Conservation (phyloP, 1,140 invertebrate species). For the Cydia fagiglandana region DNA sequence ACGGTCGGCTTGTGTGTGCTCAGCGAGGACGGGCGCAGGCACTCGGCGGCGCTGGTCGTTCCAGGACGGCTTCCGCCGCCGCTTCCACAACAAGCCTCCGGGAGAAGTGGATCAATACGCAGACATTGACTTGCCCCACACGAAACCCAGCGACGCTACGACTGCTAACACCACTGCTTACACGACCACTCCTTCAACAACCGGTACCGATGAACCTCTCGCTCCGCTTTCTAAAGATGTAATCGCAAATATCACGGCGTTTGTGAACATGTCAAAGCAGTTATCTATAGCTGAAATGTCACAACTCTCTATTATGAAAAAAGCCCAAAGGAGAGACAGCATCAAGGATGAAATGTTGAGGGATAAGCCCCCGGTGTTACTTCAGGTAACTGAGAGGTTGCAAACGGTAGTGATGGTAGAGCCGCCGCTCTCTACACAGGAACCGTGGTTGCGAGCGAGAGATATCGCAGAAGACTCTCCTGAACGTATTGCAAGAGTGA, state of each 20-base stretch:
- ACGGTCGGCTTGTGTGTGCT: slow-evolving; percentile 61
- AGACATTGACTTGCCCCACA: background rate
- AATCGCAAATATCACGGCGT: background rate
- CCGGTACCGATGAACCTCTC: background rate
- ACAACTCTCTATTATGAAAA: slow-evolving; percentile 61
- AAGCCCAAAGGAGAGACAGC: slow-evolving; percentile 56
- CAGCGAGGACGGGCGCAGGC: slow-evolving; percentile 45
- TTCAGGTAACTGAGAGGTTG: slow-evolving; percentile 60
- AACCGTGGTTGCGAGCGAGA: slow-evolving; percentile 42
- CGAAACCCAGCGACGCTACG: background rate
- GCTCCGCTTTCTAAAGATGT: background rate
- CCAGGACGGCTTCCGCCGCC: slow-evolving; percentile 3
- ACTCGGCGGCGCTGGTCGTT: slow-evolving; percentile 34
- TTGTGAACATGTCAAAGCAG: background rate
- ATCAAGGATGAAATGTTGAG: slow-evolving; percentile 39
- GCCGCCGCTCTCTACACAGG: slow-evolving; percentile 35
- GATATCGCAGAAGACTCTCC: slow-evolving; percentile 52
- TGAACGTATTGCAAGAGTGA: slow-evolving; percentile 47
- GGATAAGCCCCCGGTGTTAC: slow-evolving; percentile 61
- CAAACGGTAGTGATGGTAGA: slow-evolving; percentile 63
- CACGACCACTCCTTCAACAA: background rate
- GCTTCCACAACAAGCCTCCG: background rate
- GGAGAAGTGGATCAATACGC: background rate
- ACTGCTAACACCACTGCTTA: slow-evolving; percentile 7
- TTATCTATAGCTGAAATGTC: slow-evolving; percentile 66